phyloP scores from a whole-genome alignment of 2,888 invertebrate genomes.

The Pseudoips prasinana region DNA sequence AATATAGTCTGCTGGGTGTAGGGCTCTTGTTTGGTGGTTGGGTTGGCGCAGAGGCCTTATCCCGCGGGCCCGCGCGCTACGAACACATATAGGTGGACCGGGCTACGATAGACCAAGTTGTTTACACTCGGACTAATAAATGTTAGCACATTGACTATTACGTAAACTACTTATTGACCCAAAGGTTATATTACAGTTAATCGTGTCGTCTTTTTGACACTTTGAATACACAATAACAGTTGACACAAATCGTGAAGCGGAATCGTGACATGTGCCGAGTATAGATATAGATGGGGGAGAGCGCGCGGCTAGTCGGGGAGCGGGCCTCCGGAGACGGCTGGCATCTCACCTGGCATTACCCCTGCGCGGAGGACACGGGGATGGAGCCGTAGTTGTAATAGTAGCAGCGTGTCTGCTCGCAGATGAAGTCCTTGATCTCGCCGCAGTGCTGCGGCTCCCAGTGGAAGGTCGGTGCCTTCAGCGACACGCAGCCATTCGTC shows the following conservation, averaged over 20 bases:
- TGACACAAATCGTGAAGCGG: slow-evolving; percentile 11
- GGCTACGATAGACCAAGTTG: slow-evolving; percentile 9
- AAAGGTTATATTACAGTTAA: slow-evolving; percentile 32
- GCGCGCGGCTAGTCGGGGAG: slow-evolving; percentile 76
- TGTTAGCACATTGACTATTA: slow-evolving; percentile 66
- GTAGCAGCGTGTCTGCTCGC: slow-evolving; percentile 94
- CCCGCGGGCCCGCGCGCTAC: slow-evolving; percentile 76
- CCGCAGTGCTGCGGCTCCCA: slow-evolving; percentile 93
- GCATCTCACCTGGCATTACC: slow-evolving; percentile 92
- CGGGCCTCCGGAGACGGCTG: slow-evolving; percentile 80
- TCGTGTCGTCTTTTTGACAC: slow-evolving; percentile 54
- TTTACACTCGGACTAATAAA: slow-evolving; percentile 38
- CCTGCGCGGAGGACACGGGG: slow-evolving; percentile 94
- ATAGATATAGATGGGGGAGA: slow-evolving; percentile 24
- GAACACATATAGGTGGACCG: slow-evolving; percentile 37
- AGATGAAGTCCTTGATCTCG: slow-evolving; percentile 92
- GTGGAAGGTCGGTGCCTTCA: slow-evolving; percentile 88
- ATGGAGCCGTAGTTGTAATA: slow-evolving; percentile 95
- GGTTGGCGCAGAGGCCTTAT: slow-evolving; percentile 78
- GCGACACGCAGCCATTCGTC: slow-evolving; percentile 88
- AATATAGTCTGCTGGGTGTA: slow-evolving; percentile 71
- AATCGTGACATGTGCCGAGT: neutral
- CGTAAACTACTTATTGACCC: slow-evolving; percentile 36
- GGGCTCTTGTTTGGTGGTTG: slow-evolving; percentile 82
- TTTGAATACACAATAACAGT: slow-evolving; percentile 18